Base-by-base conservation (phyloP, 1,140 invertebrate species). In the Drosophila cardini region DNA sequence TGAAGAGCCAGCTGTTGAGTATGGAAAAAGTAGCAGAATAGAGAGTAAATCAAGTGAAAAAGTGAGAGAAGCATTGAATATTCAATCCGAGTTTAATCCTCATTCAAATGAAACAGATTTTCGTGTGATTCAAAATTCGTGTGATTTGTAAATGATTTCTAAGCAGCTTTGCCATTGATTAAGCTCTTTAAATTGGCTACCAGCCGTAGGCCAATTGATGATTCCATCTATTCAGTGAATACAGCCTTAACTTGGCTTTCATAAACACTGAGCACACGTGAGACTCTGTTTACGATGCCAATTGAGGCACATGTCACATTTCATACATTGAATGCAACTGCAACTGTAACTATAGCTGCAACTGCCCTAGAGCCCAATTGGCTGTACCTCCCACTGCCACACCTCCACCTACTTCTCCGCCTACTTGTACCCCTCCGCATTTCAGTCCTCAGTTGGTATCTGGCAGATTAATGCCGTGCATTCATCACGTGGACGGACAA, bases 391-490 rank as follows among this genome's bases (percentile, higher is more conserved):
- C 21, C 4, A 9, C 30, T 34, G 1, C 34, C 9, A 34, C 0
- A 11, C 15, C 52, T 0, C 2, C 21, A 16, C 15, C 13, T n/a
- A n/a, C 8, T 11, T n/a, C 18, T 3, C 56, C 21, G 7, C n/a
- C 36, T 18, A 16, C 26, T n/a, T n/a, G 26, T 9, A 15, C 2
- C 6, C 9, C 8, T 6, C 30, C 72, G 61, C 46, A 45, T 15
- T 15, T 18, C 13, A 43, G 42, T 43, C 13, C 43, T 16, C 45
- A 46, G 45, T 46, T 46, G 67, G 76, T 58, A 72, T 64, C 76
- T 65, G 67, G 30, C 76, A 76, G 73, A 76, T 78, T 78, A 78
- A 78, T 78, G 73, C 63, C 50, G 18, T 46, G 45, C 76, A 78
- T 78, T 76, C 76, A 78, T 78, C 76, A 78, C 62, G 18, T 58